These are phyloP conservation scores for Pachypeltis micranthus DNA, from an alignment of 1,140 invertebrate genomes.

Conservation along the genomic window DNA sequence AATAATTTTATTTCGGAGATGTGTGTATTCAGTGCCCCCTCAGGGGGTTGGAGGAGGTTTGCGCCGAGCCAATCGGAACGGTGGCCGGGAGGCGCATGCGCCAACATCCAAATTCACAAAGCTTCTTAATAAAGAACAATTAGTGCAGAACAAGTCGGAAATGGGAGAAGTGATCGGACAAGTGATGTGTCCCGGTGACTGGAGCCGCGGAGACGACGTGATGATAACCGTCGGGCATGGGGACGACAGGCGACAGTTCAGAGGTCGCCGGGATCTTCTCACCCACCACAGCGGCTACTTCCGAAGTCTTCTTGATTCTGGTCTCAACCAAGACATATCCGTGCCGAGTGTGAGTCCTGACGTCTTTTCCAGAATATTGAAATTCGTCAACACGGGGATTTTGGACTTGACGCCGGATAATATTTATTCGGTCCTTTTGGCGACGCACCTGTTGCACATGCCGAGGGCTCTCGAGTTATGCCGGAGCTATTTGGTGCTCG, in stretches of 20 bases:
- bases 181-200: conserved; percentile 44
- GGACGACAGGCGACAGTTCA: conserved; percentile 41
- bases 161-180: conserved; percentile 38
- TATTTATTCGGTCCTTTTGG: conserved; percentile 58
- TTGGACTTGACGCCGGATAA: conserved; percentile 55
- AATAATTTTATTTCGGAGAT: conserved; percentile 22
- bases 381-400: conserved; percentile 65
- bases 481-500: conserved; percentile 37
- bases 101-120: conserved; percentile 5
- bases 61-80: conserved; percentile 20
- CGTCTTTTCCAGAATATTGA: conserved; percentile 56
- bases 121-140: conserved; percentile 20
- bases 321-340: conserved; percentile 34
- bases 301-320: conserved; percentile 39
- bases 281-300: conserved; percentile 59
- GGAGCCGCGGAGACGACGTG: conserved; percentile 42
- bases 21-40: conserved; percentile 17
- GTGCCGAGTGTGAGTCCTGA: conserved; percentile 49
- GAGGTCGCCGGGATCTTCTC: conserved; percentile 52
- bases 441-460: conserved; percentile 63
- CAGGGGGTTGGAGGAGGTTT: conserved; percentile 16
- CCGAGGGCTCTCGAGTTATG: conserved; percentile 58
- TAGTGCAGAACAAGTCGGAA: conserved; percentile 6
- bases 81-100: conserved; percentile 1
- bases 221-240: conserved; percentile 47